phyloP scores from a whole-genome alignment of 2,888 invertebrate genomes.

The Dendrolimus pini region DNA sequence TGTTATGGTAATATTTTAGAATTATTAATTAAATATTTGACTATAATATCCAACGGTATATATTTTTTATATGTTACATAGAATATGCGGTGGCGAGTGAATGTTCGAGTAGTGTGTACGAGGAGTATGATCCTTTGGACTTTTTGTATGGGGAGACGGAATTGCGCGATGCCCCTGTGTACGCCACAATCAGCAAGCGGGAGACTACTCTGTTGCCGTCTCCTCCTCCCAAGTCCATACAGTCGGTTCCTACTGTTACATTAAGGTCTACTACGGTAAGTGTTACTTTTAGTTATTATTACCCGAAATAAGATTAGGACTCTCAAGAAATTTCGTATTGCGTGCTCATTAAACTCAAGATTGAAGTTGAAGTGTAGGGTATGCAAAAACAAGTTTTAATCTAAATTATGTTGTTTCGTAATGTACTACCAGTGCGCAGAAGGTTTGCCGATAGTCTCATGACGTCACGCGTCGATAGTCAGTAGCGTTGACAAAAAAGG shows the following conservation, averaged over 20 bases:
- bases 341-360: too few relatives aligned
- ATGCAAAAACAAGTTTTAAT: too few relatives aligned
- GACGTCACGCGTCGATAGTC: too few relatives aligned
- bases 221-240: constrained; percentile 64
- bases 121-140: constrained; percentile 69
- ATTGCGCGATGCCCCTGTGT: constrained; percentile 61
- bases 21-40: too few relatives aligned
- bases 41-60: too few relatives aligned
- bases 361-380: too few relatives aligned
- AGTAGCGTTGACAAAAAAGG: too few relatives aligned
- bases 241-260: constrained; percentile 48
- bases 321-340: too few relatives aligned
- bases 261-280: constrained; percentile 61
- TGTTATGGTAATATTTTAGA: not conserved
- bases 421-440: too few relatives aligned
- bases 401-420: too few relatives aligned
- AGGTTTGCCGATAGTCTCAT: too few relatives aligned
- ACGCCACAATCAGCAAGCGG: constrained; percentile 57
- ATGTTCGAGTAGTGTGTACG: constrained; percentile 65
- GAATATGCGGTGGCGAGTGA: constrained; percentile 60
- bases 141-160: constrained; percentile 70
- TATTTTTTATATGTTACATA: constrained; percentile 13
- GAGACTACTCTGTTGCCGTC: constrained; percentile 53
- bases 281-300: constrained; percentile 5
- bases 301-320: too few relatives aligned